Percentiles rank a stretch among this genome's conserved stretches.
Evolutionary conservation across 2,113 vertebrate genomes (phyloP).

Genomic region (Notiomystis cincta): DNA sequence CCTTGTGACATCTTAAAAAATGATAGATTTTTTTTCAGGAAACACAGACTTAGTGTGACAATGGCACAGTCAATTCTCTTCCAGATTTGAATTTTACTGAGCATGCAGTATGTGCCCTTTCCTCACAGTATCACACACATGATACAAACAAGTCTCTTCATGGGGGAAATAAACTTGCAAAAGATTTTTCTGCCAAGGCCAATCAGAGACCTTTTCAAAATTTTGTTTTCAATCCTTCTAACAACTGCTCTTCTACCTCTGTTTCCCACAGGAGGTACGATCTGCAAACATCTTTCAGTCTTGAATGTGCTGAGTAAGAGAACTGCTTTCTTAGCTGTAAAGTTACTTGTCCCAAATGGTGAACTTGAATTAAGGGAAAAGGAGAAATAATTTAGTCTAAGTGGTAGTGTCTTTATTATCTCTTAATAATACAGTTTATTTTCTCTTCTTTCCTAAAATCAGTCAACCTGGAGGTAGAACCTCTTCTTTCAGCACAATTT

Average conservation of each 20-base stretch:
- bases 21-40: accelerated
- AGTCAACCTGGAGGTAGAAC: not conserved
- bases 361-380: not conserved
- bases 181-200: not conserved
- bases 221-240: not conserved
- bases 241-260: not conserved
- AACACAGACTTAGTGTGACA: not conserved
- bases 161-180: not conserved
- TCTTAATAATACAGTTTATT: not conserved
- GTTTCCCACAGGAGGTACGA: not conserved
- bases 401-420: not conserved
- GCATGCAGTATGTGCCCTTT: not conserved
- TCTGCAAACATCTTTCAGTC: not conserved
- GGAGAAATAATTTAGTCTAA: not conserved
- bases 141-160: not conserved
- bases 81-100: not conserved
- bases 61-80: not conserved
- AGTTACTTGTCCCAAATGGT: not conserved
- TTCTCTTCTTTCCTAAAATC: not conserved
- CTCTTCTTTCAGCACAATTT: not conserved
- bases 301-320: not conserved
- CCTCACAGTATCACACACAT: not conserved
- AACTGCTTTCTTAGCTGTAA: not conserved
- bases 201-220: not conserved
- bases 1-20: not conserved